Conservation (phyloP, 2,888 invertebrate species). For the Eledona agricola region DNA sequence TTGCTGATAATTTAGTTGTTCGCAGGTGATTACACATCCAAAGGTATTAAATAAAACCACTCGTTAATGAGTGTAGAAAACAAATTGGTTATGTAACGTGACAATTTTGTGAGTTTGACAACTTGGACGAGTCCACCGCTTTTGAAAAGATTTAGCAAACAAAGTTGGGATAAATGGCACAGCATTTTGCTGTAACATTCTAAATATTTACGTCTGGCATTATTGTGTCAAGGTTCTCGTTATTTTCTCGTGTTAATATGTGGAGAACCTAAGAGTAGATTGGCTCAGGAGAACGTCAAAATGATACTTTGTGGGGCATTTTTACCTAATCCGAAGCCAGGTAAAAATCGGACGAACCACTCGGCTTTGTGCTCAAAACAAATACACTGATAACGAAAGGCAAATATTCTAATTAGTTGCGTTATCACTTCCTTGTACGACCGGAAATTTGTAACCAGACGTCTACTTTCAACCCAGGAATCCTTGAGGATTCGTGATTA, state of each 20-base stretch:
- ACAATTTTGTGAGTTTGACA: too few relatives aligned
- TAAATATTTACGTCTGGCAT: conserved; percentile 6
- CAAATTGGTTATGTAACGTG: too few relatives aligned
- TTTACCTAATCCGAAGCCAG: conserved; percentile 5
- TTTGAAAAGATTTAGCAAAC: too few relatives aligned
- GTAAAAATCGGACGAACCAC: too few relatives aligned
- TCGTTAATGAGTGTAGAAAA: too few relatives aligned
- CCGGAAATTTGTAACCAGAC: conserved; percentile 13
- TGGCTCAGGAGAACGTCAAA: conserved; percentile 10
- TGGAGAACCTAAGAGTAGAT: conserved; percentile 8
- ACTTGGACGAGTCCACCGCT: too few relatives aligned
- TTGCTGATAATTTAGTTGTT: too few relatives aligned
- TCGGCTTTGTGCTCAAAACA: too few relatives aligned
- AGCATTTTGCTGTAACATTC: conserved; percentile 12
- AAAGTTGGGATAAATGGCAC: conserved; percentile 1
- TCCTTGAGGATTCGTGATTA: conserved; percentile 11
- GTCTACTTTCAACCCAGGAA: too few relatives aligned
- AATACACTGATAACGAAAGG: conserved; percentile 8
- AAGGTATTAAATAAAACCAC: too few relatives aligned
- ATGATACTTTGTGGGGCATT: conserved; percentile 22
- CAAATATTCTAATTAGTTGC: conserved; percentile 13
- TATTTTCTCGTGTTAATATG: conserved; percentile 15
- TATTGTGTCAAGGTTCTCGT: conserved; percentile 22
- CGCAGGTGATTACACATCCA: too few relatives aligned
- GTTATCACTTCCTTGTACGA: conserved; percentile 17